phyloP scores from a whole-genome alignment of 2,888 invertebrate genomes.

The Cetonia aurata region DNA sequence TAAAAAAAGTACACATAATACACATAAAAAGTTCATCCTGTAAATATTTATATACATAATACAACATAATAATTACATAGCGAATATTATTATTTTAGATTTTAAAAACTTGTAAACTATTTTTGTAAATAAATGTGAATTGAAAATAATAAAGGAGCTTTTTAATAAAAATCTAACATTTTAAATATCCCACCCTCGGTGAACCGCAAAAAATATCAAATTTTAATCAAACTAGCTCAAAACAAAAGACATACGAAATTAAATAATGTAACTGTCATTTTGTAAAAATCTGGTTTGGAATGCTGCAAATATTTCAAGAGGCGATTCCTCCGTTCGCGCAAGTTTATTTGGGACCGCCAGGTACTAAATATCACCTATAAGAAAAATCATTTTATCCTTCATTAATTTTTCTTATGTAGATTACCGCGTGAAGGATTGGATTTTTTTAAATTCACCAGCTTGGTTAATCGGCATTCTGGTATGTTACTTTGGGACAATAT shows the following conservation, averaged over 20 bases:
- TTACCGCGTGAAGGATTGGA: slow-evolving; percentile 83
- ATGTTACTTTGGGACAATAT: slow-evolving; percentile 81
- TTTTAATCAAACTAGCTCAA: slow-evolving; percentile 12
- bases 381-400: background rate
- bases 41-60: slow-evolving; percentile 49
- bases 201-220: background rate
- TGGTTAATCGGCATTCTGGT: slow-evolving; percentile 83
- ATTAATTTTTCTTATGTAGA: slow-evolving; percentile 67
- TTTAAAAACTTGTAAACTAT: slow-evolving; percentile 61
- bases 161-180: slow-evolving; percentile 30
- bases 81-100: slow-evolving; percentile 51
- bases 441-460: slow-evolving; percentile 85
- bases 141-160: slow-evolving; percentile 49
- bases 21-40: slow-evolving; percentile 26
- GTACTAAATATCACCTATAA: slow-evolving; percentile 36
- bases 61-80: slow-evolving; percentile 43
- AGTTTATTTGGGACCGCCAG: slow-evolving; percentile 50
- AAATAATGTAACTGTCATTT: slow-evolving; percentile 11
- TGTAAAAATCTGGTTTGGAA: slow-evolving; percentile 22
- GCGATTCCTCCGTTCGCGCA: slow-evolving; percentile 47
- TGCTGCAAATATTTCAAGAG: slow-evolving; percentile 42
- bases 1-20: background rate
- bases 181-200: background rate
- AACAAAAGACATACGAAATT: background rate
- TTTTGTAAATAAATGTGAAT: slow-evolving; percentile 62